Conservation (phyloP, 2,113 vertebrate genomes). For the Turnix velox region DNA sequence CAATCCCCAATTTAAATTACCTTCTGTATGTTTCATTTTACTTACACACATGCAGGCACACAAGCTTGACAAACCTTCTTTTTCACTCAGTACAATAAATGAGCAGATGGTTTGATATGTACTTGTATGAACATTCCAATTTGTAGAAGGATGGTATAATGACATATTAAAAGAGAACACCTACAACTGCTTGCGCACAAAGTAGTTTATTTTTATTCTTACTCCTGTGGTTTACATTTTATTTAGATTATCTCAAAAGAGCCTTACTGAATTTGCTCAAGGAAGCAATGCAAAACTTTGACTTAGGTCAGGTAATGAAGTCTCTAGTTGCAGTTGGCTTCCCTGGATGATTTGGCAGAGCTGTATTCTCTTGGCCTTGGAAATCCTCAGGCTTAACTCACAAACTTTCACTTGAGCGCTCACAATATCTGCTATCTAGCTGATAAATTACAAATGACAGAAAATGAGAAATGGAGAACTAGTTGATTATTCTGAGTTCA, state of each 20-base stretch:
- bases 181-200: rapidly evolving
- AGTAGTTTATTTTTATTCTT: neutral
- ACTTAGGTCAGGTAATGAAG: neutral
- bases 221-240: neutral
- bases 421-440: neutral
- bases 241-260: neutral
- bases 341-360: neutral
- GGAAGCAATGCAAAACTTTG: neutral
- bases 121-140: neutral
- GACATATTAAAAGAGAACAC: neutral
- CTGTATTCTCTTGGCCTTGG: neutral
- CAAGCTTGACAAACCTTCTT: neutral
- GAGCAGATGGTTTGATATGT: neutral
- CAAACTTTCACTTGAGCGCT: neutral
- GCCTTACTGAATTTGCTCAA: neutral
- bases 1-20: neutral
- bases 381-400: neutral
- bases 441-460: slow-evolving; percentile 40
- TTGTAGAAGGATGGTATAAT: neutral
- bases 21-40: neutral
- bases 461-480: neutral
- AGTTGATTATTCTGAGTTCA: neutral
- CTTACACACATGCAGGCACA: neutral
- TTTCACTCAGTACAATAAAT: neutral
- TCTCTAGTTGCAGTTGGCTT: neutral